phyloP scores from a whole-genome alignment of 2,797 vertebrate genomes.

The Spinibarbus caldwelli region DNA sequence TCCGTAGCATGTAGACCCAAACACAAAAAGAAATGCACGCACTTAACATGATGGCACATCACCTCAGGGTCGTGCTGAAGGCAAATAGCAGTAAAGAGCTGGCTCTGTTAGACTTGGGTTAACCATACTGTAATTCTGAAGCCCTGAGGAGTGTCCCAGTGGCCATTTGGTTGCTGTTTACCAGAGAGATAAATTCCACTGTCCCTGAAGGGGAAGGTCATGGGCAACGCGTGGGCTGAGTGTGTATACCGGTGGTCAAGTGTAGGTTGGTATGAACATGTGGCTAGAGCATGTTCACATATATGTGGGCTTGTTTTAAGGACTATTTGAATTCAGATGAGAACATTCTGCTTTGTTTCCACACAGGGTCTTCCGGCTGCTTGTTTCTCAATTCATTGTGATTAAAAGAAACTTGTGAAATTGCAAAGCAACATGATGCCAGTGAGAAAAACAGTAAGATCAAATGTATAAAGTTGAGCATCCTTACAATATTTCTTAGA shows the following conservation, averaged over 20 bases:
- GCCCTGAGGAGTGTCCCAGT: constrained; percentile 79
- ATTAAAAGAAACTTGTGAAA: constrained; percentile 3
- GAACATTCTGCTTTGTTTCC: not conserved
- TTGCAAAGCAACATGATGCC: not conserved
- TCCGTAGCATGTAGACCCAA: not conserved
- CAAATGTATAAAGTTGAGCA: too few relatives aligned
- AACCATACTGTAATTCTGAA: constrained; percentile 87
- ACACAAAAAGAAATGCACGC: not conserved
- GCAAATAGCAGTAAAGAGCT: constrained; percentile 71
- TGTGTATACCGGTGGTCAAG: constrained; percentile 49
- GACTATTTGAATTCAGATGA: constrained; percentile 10
- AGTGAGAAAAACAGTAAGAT: not conserved
- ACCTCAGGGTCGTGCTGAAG: not conserved
- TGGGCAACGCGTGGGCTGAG: constrained; percentile 53
- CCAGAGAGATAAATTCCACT: constrained; percentile 78
- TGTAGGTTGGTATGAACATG: constrained; percentile 57
- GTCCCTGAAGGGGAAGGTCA: constrained; percentile 81
- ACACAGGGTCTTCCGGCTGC: not conserved
- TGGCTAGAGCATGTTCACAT: constrained; percentile 30
- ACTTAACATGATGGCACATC: not conserved
- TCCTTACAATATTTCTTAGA: not conserved
- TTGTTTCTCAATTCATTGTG: not conserved
- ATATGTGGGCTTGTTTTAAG: constrained; percentile 32
- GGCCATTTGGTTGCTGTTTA: constrained; percentile 84
- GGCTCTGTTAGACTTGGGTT: constrained; percentile 78